Conservation (phyloP, 92 coral and sea anemone genomes). For the Palythoa grandis region DNA sequence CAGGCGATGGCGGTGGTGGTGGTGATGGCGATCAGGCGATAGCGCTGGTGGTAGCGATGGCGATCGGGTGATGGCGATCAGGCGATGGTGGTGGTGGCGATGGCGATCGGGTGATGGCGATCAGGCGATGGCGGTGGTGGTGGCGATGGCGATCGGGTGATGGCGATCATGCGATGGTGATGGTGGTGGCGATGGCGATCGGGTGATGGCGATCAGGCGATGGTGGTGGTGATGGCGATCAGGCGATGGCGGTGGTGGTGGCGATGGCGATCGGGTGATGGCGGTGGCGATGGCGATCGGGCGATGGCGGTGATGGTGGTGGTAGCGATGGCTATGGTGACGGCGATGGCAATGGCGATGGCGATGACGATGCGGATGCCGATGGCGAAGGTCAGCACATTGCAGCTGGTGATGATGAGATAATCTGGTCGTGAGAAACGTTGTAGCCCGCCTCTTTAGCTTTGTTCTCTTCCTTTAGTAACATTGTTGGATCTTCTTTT, state of each 20-base stretch:
- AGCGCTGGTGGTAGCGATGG: too few species aligned
- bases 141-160: neutral
- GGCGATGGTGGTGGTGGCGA: neutral
- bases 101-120: neutral
- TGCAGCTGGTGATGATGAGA: neutral
- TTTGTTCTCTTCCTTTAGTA: too few species aligned
- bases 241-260: neutral
- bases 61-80: neutral
- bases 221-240: neutral
- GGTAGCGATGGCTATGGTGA: neutral
- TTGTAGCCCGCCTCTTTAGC: too few species aligned
- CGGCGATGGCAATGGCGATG: neutral
- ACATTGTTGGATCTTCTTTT: too few species aligned
- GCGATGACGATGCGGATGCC: neutral
- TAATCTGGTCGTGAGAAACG: too few species aligned
- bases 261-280: too few species aligned
- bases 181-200: neutral
- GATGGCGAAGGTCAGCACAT: neutral
- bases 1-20: neutral
- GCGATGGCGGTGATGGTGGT: neutral
- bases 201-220: neutral
- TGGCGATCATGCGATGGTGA: neutral
- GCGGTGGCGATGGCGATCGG: neutral
- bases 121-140: neutral
- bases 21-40: neutral